Evolutionary conservation across 2,888 invertebrate genomes (phyloP).

Genomic region (Lasioglossum leucozonium): DNA sequence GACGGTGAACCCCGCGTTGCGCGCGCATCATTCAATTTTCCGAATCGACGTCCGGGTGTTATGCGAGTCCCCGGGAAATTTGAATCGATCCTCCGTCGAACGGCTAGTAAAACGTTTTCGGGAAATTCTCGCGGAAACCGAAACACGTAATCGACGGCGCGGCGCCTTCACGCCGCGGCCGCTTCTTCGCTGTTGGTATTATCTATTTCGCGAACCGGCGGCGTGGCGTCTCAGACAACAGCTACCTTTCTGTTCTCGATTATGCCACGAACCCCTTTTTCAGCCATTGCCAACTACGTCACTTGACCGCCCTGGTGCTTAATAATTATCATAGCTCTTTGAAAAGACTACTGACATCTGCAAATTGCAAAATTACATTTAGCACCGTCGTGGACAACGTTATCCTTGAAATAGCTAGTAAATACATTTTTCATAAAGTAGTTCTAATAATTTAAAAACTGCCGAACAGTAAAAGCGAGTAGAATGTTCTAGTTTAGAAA

Average conservation of each 20-base stretch:
- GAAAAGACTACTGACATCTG: not conserved
- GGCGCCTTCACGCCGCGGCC: not conserved
- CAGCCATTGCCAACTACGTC: no score
- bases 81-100: not conserved
- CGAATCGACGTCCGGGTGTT: slow-evolving; percentile 10
- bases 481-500: no score
- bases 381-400: not conserved
- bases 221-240: not conserved
- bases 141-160: not conserved
- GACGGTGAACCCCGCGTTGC: slow-evolving; percentile 25
- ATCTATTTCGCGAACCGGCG: not conserved
- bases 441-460: no score
- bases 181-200: not conserved
- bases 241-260: no score
- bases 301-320: no score
- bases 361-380: not conserved
- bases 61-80: slow-evolving; percentile 13
- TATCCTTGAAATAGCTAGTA: not conserved
- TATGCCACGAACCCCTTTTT: no score
- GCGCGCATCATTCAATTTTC: slow-evolving; percentile 26
- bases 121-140: not conserved
- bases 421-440: no score
- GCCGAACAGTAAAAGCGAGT: no score
- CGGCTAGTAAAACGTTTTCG: not conserved
- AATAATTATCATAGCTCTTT: not conserved